Conservation (phyloP, 2,797 vertebrate genomes). For the Oreonectes daqikongensis region DNA sequence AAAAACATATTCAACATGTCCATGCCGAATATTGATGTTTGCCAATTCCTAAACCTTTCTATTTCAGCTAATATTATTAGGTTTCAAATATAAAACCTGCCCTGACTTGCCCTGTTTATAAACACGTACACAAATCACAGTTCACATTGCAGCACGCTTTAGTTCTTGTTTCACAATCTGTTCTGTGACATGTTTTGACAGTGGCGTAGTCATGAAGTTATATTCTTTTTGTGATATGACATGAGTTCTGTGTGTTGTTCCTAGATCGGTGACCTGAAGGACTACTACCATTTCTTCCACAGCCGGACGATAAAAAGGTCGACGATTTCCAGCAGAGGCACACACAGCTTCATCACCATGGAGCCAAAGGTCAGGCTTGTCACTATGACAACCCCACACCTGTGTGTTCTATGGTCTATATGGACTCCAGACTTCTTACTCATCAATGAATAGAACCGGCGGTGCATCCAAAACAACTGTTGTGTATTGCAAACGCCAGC, state of each 20-base stretch:
- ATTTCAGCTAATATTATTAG: not conserved
- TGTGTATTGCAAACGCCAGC: constrained; percentile 10
- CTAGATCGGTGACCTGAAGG: constrained; percentile 95
- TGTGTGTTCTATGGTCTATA: constrained; percentile 44
- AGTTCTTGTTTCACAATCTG: not conserved
- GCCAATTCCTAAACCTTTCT: not conserved
- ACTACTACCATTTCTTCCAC: constrained; percentile 99
- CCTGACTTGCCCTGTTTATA: not conserved
- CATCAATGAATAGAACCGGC: constrained; percentile 15
- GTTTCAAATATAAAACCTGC: not conserved
- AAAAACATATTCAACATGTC: not conserved
- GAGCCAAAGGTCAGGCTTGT: constrained; percentile 92
- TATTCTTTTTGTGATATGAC: not conserved
- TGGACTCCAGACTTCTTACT: constrained; percentile 33
- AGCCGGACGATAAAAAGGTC: constrained; percentile 99
- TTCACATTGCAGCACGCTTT: not conserved
- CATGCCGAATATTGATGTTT: constrained; percentile 4
- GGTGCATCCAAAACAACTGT: constrained; percentile 4
- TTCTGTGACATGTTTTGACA: not conserved
- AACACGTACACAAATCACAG: not conserved
- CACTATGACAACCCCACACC: constrained; percentile 56
- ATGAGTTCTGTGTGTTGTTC: constrained; percentile 51
- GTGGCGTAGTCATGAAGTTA: not conserved
- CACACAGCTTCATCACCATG: constrained; percentile 99
- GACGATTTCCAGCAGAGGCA: constrained; percentile 90